phyloP scores from a whole-genome alignment of 2,113 vertebrate genomes.

The Polypterus bichir region DNA sequence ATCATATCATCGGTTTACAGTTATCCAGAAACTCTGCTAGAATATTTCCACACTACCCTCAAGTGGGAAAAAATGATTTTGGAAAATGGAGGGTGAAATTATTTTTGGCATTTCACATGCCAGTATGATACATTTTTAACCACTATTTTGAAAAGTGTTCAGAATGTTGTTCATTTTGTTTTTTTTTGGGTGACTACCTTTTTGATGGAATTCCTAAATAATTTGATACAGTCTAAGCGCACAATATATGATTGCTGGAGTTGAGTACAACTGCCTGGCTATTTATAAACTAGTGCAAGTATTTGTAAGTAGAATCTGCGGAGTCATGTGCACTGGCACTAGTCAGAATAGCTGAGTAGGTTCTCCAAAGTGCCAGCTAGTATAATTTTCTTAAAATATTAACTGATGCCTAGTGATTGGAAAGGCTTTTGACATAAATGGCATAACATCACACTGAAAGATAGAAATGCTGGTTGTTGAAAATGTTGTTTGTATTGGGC shows the following conservation, averaged over 20 bases:
- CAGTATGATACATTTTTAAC: background rate
- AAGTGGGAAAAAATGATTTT: no score
- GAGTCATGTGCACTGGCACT: constrained; percentile 12
- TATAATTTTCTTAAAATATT: background rate
- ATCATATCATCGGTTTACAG: no score
- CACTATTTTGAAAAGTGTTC: background rate
- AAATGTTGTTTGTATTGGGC: background rate
- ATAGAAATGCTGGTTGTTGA: background rate
- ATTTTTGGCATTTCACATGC: background rate
- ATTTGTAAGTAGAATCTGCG: constrained; percentile 8
- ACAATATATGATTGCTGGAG: background rate
- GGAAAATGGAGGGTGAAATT: background rate
- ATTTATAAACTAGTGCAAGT: background rate
- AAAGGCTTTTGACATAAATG: background rate
- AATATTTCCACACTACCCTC: no score
- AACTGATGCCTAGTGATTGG: background rate
- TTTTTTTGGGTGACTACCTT: no score
- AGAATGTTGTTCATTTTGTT: no score
- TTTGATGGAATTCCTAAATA: background rate
- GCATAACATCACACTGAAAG: background rate
- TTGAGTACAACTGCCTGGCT: constrained; percentile 8
- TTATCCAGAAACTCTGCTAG: no score
- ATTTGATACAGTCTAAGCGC: background rate
- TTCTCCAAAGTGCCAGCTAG: background rate
- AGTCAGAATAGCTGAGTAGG: background rate